These are phyloP conservation scores for Trypoxylon attenuatum DNA, from an alignment of 2,888 invertebrate genomes.

Conservation along the genomic window DNA sequence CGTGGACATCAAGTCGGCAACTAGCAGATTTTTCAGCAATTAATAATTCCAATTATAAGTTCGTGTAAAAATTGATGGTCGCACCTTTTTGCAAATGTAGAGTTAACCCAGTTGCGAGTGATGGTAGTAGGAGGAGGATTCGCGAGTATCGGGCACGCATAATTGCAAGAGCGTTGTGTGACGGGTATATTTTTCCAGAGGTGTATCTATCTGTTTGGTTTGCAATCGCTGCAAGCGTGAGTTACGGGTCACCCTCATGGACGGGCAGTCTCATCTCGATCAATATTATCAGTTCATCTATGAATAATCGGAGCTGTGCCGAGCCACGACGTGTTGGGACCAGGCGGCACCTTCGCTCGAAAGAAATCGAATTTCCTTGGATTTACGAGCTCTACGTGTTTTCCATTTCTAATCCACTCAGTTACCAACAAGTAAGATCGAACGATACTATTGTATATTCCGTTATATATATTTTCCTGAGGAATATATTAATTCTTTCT, in stretches of 20 bases:
- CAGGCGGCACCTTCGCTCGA: not conserved
- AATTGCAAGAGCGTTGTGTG: not conserved
- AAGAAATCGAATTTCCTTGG: not conserved
- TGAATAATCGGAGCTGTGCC: slow-evolving; percentile 14
- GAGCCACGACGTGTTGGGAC: not conserved
- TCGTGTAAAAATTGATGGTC: no score
- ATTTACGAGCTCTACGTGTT: no score
- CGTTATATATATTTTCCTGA: no score
- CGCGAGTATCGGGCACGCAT: not conserved
- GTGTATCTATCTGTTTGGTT: not conserved
- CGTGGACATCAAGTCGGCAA: no score
- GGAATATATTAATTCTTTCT: no score
- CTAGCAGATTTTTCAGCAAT: no score
- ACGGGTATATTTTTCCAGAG: not conserved
- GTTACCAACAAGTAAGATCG: no score
- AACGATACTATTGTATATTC: no score
- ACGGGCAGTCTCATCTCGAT: slow-evolving; percentile 3
- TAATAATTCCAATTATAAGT: no score
- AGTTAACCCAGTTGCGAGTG: not conserved
- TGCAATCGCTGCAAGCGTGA: not conserved
- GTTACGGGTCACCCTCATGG: not conserved
- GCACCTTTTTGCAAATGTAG: not conserved
- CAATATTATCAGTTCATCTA: not conserved
- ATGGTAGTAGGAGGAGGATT: not conserved
- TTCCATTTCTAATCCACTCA: no score